These are phyloP conservation scores for Pyxicephalus adspersus DNA, from an alignment of 2,113 vertebrate genomes.

Conservation along the genomic window DNA sequence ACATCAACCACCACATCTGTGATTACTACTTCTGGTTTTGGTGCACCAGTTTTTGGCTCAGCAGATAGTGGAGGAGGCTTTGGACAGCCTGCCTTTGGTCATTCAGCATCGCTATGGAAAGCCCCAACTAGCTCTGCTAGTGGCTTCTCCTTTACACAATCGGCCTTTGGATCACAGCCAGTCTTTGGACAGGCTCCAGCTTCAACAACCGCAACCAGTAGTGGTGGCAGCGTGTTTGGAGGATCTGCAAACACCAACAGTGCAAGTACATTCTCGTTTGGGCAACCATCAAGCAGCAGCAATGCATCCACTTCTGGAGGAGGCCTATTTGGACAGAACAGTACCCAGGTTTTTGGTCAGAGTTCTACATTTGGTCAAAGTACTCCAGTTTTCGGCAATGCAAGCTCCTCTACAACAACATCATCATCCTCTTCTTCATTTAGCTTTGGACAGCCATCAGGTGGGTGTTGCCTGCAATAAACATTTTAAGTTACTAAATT, in stretches of 20 bases:
- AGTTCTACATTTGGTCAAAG: constrained; percentile 81
- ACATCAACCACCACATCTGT: constrained; percentile 20
- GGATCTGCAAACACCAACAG: constrained; percentile 67
- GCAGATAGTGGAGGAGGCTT: constrained; percentile 68
- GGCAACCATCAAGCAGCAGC: constrained; percentile 66
- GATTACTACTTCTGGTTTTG: constrained; percentile 68
- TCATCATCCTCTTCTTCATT: constrained; percentile 83
- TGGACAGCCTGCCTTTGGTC: constrained; percentile 81
- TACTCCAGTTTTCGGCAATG: constrained; percentile 77
- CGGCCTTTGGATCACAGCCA: constrained; percentile 69
- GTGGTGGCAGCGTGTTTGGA: constrained; percentile 77
- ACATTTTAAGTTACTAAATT: not conserved
- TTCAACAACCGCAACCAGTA: constrained; percentile 65
- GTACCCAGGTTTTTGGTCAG: constrained; percentile 81
- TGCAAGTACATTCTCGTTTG: constrained; percentile 84
- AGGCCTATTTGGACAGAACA: constrained; percentile 81
- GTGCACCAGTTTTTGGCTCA: constrained; percentile 69
- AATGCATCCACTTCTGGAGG: constrained; percentile 63
- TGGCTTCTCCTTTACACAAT: constrained; percentile 77
- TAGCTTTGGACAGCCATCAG: constrained; percentile 87
- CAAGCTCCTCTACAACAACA: constrained; percentile 71
- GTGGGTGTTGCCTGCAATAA: constrained; percentile 68
- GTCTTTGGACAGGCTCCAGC: constrained; percentile 77
- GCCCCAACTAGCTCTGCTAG: constrained; percentile 68
- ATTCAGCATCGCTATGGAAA: constrained; percentile 80